These are phyloP conservation scores for Microctonus hyperodae DNA, from an alignment of 2,888 invertebrate genomes.

Conservation along the genomic window DNA sequence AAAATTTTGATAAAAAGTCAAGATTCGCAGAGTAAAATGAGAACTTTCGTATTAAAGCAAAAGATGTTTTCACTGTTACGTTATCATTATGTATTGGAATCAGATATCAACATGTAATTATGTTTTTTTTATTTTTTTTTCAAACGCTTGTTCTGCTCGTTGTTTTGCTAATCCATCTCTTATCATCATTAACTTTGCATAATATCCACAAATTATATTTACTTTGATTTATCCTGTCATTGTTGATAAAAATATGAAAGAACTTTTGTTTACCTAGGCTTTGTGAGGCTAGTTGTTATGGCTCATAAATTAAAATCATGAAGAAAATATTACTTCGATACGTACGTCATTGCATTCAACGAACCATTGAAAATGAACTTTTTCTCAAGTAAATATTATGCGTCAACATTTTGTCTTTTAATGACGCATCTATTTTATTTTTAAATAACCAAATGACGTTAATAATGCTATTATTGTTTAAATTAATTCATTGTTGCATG, in stretches of 20 bases:
- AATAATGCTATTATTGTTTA: background rate
- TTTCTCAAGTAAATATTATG: background rate
- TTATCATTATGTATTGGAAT: background rate
- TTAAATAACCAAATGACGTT: background rate
- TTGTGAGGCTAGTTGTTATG: background rate
- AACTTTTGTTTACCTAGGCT: background rate
- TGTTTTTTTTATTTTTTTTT: too few relatives aligned
- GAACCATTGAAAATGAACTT: conserved; percentile 7
- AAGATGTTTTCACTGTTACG: background rate
- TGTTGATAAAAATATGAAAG: background rate
- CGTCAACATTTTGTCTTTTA: background rate
- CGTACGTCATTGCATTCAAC: conserved; percentile 1
- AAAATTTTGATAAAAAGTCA: background rate
- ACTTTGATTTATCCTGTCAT: background rate
- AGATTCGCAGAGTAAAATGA: background rate
- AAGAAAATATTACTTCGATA: background rate
- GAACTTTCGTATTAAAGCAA: background rate
- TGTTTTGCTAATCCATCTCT: too few relatives aligned
- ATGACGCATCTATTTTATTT: background rate
- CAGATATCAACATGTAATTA: too few relatives aligned
- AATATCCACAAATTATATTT: background rate
- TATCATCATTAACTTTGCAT: background rate
- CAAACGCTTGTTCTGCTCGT: too few relatives aligned
- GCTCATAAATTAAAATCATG: conserved; percentile 13
- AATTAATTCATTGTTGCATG: background rate